These are phyloP conservation scores for Tyrannus savana DNA, from an alignment of 2,113 vertebrate genomes.

Conservation along the genomic window DNA sequence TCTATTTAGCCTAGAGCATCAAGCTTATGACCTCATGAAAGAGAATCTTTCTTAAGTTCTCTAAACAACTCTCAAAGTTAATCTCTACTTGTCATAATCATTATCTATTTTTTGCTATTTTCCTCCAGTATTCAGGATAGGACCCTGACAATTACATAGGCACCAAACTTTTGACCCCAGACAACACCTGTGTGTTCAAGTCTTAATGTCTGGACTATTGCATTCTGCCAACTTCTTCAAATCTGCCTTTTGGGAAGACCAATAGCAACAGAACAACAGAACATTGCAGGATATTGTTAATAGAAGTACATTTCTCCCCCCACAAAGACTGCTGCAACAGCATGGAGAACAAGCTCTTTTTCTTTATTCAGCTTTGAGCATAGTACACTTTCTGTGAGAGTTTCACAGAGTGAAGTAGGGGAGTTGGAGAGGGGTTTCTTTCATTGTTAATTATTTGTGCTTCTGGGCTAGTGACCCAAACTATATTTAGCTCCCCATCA, in stretches of 20 bases:
- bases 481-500: conserved; percentile 56
- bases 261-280: background rate
- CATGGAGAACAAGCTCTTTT: background rate
- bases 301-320: background rate
- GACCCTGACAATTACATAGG: background rate
- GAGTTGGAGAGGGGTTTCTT: background rate
- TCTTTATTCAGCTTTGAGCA: background rate
- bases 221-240: background rate
- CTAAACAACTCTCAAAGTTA: conserved; percentile 36
- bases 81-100: background rate
- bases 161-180: background rate
- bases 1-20: conserved; percentile 44
- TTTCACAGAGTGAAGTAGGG: background rate
- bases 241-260: background rate
- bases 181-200: background rate
- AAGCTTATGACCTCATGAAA: conserved; percentile 53
- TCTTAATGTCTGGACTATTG: background rate
- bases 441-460: conserved; percentile 49
- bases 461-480: conserved; percentile 13
- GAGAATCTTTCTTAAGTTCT: conserved; percentile 39
- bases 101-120: background rate
- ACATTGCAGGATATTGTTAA: background rate
- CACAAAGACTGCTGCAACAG: background rate
- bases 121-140: background rate
- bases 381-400: background rate